phyloP scores from a whole-genome alignment of 2,888 invertebrate species.

The Plusia festucae region DNA sequence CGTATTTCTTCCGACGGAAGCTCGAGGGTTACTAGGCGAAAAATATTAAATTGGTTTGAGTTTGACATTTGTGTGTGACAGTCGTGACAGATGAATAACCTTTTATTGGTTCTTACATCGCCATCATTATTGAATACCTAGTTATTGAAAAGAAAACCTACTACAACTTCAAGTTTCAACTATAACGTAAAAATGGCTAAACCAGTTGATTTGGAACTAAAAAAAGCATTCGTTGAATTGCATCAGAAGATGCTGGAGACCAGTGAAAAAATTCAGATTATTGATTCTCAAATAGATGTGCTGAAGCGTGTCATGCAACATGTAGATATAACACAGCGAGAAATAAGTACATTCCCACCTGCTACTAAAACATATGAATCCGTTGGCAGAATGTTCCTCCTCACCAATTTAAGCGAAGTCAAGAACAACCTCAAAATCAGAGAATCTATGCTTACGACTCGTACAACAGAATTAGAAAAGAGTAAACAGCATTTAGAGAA shows the following conservation, averaged over 20 bases:
- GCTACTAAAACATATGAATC: constrained; percentile 94
- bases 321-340: constrained; percentile 92
- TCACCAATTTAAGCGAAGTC: constrained; percentile 91
- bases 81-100: constrained; percentile 16
- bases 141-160: not conserved
- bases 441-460: constrained; percentile 89
- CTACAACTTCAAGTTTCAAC: not conserved
- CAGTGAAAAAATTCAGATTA: constrained; percentile 93
- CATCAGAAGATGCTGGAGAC: constrained; percentile 95
- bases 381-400: constrained; percentile 95
- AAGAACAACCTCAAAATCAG: constrained; percentile 90
- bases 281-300: constrained; percentile 93
- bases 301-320: constrained; percentile 92
- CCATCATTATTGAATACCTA: not conserved
- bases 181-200: constrained; percentile 77
- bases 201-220: constrained; percentile 89
- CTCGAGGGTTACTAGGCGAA: no score
- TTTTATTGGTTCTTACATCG: not conserved
- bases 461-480: constrained; percentile 92
- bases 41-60: not conserved
- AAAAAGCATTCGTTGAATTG: constrained; percentile 94
- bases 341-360: constrained; percentile 89
- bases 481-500: constrained; percentile 95
- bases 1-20: no score
- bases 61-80: not conserved